These are phyloP conservation scores for Acanthis flammea DNA, from an alignment of 2,797 vertebrate species.

Conservation along the genomic window DNA sequence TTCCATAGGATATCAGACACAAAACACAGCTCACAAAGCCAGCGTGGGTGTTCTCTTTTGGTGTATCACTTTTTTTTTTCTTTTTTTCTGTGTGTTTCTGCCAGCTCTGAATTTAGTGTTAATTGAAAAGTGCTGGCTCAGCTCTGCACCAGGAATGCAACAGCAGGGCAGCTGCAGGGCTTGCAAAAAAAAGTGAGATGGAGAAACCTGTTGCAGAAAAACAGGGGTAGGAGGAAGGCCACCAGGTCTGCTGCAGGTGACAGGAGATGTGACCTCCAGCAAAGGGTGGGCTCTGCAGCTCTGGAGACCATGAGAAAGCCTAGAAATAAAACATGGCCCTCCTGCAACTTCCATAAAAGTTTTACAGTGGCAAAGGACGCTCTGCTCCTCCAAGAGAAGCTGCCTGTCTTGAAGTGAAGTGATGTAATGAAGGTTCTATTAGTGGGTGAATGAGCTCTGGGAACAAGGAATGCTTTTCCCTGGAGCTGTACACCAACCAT, in stretches of 20 bases:
- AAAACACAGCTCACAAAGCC: background rate
- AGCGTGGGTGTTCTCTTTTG: background rate
- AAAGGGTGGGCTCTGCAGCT: background rate
- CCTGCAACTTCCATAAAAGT: background rate
- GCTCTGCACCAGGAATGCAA: background rate
- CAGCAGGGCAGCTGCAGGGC: background rate
- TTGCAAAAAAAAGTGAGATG: background rate
- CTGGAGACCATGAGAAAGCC: rapidly evolving
- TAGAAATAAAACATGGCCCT: background rate
- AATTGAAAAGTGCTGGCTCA: background rate
- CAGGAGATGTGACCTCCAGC: background rate
- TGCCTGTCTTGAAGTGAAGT: background rate
- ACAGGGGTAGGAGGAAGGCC: rapidly evolving
- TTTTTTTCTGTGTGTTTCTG: background rate
- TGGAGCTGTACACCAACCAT: background rate
- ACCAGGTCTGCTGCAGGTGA: rapidly evolving
- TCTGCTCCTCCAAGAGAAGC: background rate
- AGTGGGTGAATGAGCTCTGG: background rate
- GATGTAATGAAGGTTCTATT: background rate
- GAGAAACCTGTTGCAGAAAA: background rate
- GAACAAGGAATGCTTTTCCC: background rate
- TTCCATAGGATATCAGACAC: background rate
- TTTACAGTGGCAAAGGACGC: background rate
- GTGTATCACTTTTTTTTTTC: no score
- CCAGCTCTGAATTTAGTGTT: background rate